Evolutionary conservation across 1,140 invertebrate genomes (phyloP), one percentile per base, ranked within the genome.

Genomic region (Dysdera silvatica): DNA sequence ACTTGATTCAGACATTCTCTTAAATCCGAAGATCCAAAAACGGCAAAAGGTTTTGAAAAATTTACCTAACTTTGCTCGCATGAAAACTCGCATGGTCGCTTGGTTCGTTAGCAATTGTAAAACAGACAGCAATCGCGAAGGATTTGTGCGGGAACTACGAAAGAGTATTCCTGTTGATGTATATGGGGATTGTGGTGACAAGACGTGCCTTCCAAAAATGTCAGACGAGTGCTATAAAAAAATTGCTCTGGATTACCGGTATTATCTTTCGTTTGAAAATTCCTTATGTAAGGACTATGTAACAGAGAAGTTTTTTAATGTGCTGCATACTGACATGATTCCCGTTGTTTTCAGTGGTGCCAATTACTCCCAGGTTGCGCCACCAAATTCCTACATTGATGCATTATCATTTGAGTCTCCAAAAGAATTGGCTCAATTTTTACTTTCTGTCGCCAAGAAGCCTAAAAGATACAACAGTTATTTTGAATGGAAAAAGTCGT

Each of bases 91-190:
- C 10, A 47, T 57, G 40, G 80, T 80, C 0, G 80, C 80, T 1
- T 86, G 84, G 83, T 80, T 85, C 61, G 82, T 84, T 2, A 83
- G 81, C 48, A 82, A 86, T 69, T 87, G 86, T 68, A 14, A 68
- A 2, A 75, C 82, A 0, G 67, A 64, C 12, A 82, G 82, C 65
- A 72, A 73, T 2, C 73, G 86, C 14, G 74, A 82, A 65, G 41
- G 73, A 0, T 85, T 82, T 68, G 82, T 81, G 0, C 56, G 71
- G n/a, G 72, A 83, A 63, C 72, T 88, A 3, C 67, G 77, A 48
- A 75, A 77, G 32, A 73, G 81, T 66, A 78, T 87, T 45, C 45
- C 71, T 4, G 80, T 88, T 6, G 85, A 87, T 71, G 77, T 86
- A n/a, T 88, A 81, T 67, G 88, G 88, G n/a, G 63, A 56, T 0